Evolutionary conservation across 2,797 vertebrate genomes (phyloP), one percentile per base, ranked within the genome.

Genomic region (Sebastes wilsoni): DNA sequence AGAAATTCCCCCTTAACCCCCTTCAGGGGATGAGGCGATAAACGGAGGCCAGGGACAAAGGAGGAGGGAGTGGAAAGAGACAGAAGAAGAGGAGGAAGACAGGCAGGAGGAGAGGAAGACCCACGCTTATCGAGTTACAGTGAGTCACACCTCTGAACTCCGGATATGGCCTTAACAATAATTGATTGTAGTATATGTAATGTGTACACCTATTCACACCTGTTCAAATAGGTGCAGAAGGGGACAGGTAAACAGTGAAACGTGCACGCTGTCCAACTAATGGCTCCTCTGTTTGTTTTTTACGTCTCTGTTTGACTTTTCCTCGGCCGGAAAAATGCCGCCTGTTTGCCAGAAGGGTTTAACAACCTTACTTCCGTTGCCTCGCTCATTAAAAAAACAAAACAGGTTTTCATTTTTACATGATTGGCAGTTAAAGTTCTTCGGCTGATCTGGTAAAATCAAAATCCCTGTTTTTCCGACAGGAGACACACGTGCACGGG

Each of bases 1-100:
- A 90, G 92, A 95, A 96, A 96, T 95, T 92, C 90, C 92, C 83
- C 66, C 67, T 30, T 49, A 60, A 38, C 28, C 83, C 77, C 78
- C 72, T 81, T 25, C 60, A 82, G 84, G 77, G 79, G 46, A 42
- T 58, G 75, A 81, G 61, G 73, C 1, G 82, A 87, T 94, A 85
- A 91, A 91, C 67, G 79, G 81, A 90, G 87, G 64, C 49, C 49
- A 8, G 49, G 68, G 81, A 92, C 81, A 90, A 89, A 27, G 23
- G 72, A 56, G 69, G 28, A 73, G 68, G 79, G 75, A 84, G 79
- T 28, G 75, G 64, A 55, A 90, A 68, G 72, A 79, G 61, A 70
- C 55, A 71, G 30, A 20, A 49, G 46, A 79, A 93, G 92, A 27
- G 27, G 77, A 80, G 36, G 16, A 27, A 16, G 66, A 75, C n/a